A percentile compares a stretch with the other conserved stretches of the same genome.
These are phyloP conservation scores for Corbicula japonica DNA, from an alignment of 2,888 invertebrate species.

Conservation along the genomic window DNA sequence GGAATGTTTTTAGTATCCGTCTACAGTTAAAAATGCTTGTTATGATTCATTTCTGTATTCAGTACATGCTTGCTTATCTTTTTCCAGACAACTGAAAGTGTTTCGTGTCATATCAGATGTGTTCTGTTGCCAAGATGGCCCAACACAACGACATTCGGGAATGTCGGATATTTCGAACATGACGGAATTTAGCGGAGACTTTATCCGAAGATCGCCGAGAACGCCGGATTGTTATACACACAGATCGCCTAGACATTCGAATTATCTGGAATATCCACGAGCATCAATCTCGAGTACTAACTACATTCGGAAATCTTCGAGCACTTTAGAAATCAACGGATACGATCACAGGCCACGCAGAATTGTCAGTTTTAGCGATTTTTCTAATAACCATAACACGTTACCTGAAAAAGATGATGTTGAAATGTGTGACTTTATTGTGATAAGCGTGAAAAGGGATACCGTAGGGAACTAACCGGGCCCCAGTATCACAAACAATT, in stretches of 20 bases:
- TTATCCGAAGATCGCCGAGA: constrained; percentile 40
- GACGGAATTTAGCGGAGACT: constrained; percentile 45
- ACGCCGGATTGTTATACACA: neutral
- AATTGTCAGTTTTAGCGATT: neutral
- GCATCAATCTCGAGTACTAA: too few relatives aligned
- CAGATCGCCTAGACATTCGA: neutral
- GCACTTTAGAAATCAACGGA: constrained; percentile 1
- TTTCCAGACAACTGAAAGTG: constrained; percentile 49
- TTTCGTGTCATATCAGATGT: constrained; percentile 44
- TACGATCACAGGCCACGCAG: neutral
- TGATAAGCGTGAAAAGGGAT: constrained; percentile 1
- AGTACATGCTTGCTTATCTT: neutral
- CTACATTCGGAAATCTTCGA: constrained; percentile 18
- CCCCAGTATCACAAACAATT: too few relatives aligned
- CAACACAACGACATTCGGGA: constrained; percentile 29
- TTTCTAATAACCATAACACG: constrained; percentile 3
- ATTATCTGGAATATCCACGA: too few relatives aligned
- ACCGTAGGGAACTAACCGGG: too few relatives aligned
- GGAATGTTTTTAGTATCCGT: neutral
- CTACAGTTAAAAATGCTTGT: neutral
- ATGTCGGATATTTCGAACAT: constrained; percentile 51
- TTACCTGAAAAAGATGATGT: neutral
- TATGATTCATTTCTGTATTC: neutral
- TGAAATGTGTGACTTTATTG: constrained; percentile 35
- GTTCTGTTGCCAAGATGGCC: constrained; percentile 45